A percentile compares a stretch with the other conserved stretches of the same genome.
Evolutionary conservation across 37 sponge, comb jelly and placozoan species (phyloP).

Genomic region (Axinella damicornis): DNA sequence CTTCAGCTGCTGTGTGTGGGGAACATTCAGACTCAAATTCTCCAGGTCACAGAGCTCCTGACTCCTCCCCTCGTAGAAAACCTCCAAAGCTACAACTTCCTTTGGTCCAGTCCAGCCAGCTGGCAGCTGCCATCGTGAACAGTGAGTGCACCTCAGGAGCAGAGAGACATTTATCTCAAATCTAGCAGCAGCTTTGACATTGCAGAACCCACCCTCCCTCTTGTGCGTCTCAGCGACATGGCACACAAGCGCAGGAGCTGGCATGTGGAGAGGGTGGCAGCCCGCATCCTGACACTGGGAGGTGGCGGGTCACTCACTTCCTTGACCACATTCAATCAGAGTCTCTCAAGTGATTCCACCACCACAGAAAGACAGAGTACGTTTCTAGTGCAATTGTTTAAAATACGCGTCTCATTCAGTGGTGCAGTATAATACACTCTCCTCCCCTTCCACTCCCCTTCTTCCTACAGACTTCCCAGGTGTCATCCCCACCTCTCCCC

Average conservation of each 20-base stretch:
- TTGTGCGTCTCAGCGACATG: neutral
- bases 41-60: no score
- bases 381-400: no score
- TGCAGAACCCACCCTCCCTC: neutral
- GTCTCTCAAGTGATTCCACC: slow-evolving; percentile 20
- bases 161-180: slow-evolving; percentile 57
- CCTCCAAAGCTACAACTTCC: neutral
- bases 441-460: no score
- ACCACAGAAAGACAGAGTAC: no score
- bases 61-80: neutral
- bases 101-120: slow-evolving; percentile 14
- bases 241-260: slow-evolving; percentile 45
- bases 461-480: slow-evolving; percentile 1
- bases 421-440: no score
- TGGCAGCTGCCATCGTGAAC: slow-evolving; percentile 81
- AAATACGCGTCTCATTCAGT: no score
- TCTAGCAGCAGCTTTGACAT: slow-evolving; percentile 24
- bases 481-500: neutral
- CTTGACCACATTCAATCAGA: slow-evolving; percentile 9
- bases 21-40: no score
- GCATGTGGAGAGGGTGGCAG: slow-evolving; percentile 60
- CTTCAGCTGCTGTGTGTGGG: no score
- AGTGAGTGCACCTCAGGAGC: slow-evolving; percentile 63
- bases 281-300: slow-evolving; percentile 13
- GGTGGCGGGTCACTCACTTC: neutral